A percentile compares a stretch with the other conserved stretches of the same genome.
These are phyloP conservation scores for Camponotus floridanus DNA, from an alignment of 1,140 invertebrate genomes.

Conservation along the genomic window DNA sequence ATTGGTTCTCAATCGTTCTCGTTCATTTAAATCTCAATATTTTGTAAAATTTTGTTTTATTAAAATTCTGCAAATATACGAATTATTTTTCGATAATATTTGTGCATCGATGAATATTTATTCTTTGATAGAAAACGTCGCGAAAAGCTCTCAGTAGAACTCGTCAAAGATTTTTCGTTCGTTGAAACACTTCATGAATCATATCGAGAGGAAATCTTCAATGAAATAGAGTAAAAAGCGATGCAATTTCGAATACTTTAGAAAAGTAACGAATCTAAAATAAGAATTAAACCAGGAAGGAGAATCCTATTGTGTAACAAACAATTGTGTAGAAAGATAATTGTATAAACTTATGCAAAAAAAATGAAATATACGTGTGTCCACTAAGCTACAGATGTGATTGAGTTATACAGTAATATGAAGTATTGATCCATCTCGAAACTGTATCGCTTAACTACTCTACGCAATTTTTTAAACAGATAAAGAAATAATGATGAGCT, in stretches of 20 bases:
- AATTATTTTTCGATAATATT: background rate
- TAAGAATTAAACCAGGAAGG: background rate
- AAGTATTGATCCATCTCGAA: slow-evolving; percentile 22
- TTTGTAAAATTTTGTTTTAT: background rate
- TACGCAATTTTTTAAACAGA: background rate
- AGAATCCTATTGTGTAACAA: background rate
- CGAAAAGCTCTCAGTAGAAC: no score
- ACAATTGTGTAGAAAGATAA: background rate
- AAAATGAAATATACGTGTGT: background rate
- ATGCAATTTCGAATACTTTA: slow-evolving; percentile 10
- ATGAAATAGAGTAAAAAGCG: slow-evolving; percentile 1
- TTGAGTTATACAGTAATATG: background rate
- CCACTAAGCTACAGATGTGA: slow-evolving; percentile 1
- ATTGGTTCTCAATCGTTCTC: background rate
- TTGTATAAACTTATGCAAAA: slow-evolving; percentile 9
- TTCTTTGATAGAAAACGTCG: background rate
- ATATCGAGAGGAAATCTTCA: background rate
- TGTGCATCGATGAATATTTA: background rate
- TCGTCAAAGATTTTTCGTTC: background rate
- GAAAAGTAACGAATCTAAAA: background rate
- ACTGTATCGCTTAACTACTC: slow-evolving; percentile 42
- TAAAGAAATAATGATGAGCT: background rate
- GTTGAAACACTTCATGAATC: no score
- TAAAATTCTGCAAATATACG: background rate
- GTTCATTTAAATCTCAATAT: background rate